phyloP scores from a whole-genome alignment of 2,113 vertebrate species.

The Elgaria multicarinata region DNA sequence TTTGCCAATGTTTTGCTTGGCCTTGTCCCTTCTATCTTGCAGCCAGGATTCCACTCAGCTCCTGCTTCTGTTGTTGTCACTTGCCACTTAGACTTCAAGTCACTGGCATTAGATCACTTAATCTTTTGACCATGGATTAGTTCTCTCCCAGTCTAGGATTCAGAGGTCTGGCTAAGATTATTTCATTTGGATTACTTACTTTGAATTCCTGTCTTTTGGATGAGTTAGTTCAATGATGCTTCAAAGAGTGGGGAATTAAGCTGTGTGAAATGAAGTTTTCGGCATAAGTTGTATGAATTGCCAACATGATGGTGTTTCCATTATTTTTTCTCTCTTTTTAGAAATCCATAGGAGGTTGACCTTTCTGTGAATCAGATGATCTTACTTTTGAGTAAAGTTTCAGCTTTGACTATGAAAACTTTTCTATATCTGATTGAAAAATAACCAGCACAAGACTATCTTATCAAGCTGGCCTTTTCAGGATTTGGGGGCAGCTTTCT shows the following conservation, averaged over 20 bases:
- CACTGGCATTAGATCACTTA: slow-evolving; percentile 3
- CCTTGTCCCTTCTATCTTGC: background rate
- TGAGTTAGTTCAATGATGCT: background rate
- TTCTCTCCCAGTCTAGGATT: background rate
- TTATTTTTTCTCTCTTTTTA: background rate
- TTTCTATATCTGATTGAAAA: background rate
- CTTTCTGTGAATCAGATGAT: slow-evolving; percentile 17
- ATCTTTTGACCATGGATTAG: slow-evolving; percentile 13
- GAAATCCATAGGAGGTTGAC: background rate
- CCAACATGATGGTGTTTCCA: background rate
- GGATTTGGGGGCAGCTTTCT: slow-evolving; percentile 15
- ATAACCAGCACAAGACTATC: background rate
- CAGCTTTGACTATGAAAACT: background rate
- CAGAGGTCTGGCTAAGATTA: background rate
- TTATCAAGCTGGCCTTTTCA: slow-evolving; percentile 8
- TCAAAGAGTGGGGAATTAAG: background rate
- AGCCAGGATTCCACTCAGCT: slow-evolving; percentile 15
- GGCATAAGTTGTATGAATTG: background rate
- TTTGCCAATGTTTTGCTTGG: slow-evolving; percentile 23
- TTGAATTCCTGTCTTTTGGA: fast-evolving
- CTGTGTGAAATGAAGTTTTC: fast-evolving
- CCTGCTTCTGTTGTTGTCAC: slow-evolving; percentile 5
- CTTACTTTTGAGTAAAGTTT: slow-evolving; percentile 12
- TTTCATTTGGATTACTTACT: fast-evolving
- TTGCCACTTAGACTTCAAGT: slow-evolving; percentile 7